phyloP scores from a whole-genome alignment of 2,797 vertebrate species.

The Bradypus variegatus region DNA sequence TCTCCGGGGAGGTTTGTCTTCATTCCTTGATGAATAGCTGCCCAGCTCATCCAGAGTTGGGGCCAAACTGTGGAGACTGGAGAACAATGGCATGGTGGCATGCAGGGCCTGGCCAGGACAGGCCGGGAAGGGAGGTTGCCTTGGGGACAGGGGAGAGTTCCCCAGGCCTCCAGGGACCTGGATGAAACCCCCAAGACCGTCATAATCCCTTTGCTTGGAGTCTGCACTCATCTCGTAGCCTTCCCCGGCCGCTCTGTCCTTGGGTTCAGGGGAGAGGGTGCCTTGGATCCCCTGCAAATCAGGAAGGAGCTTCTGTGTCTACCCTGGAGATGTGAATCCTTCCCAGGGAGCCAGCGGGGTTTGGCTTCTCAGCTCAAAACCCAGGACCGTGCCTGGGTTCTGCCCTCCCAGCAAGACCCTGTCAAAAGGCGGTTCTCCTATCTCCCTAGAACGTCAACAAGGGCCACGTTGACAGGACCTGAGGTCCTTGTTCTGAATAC shows the following conservation, averaged over 20 bases:
- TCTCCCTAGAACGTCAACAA: neutral
- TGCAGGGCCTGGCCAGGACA: neutral
- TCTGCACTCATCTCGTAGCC: neutral
- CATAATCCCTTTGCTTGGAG: neutral
- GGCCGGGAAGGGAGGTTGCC: neutral
- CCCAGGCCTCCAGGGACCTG: neutral
- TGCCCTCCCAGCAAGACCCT: neutral
- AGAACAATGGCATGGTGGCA: too few relatives aligned
- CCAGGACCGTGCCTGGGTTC: too few relatives aligned
- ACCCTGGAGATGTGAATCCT: neutral
- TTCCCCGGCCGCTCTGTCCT: neutral
- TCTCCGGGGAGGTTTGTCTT: neutral
- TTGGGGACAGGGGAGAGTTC: neutral
- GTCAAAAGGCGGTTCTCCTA: neutral
- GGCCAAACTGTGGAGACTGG: neutral
- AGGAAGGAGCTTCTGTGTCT: neutral
- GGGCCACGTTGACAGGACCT: neutral
- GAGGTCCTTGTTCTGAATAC: neutral
- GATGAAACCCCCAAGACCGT: neutral
- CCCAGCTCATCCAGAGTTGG: neutral
- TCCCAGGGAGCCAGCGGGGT: neutral
- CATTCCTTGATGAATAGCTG: neutral
- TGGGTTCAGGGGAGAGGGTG: neutral
- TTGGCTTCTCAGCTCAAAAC: neutral
- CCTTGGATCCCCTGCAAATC: neutral